Conservation (phyloP, 2,797 vertebrate genomes). For the Protonibea diacanthus region DNA sequence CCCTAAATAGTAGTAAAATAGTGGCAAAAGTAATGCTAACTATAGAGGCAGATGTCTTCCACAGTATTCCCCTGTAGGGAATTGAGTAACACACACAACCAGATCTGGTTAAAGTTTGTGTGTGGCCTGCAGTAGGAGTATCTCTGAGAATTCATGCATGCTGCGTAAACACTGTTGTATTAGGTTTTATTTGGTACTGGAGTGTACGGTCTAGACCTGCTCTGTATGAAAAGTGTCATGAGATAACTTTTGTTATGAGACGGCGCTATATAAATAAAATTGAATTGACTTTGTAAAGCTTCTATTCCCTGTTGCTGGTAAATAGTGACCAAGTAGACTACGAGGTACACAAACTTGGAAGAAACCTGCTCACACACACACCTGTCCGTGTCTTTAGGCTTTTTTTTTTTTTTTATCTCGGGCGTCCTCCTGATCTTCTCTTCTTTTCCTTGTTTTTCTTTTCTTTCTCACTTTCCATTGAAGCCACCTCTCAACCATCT, state of each 20-base stretch:
- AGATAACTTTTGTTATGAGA: too few relatives aligned
- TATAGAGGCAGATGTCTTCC: conserved; percentile 32
- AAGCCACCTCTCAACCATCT: conserved; percentile 81
- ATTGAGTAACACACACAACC: conserved; percentile 15
- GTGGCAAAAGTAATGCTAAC: conserved; percentile 15
- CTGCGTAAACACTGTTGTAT: conserved; percentile 33
- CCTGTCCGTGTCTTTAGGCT: conserved; percentile 29
- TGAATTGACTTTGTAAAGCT: background rate
- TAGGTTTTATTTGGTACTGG: conserved; percentile 18
- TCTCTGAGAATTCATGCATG: conserved; percentile 31
- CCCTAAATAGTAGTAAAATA: background rate
- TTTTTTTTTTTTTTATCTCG: conserved; percentile 20
- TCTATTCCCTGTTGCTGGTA: conserved; percentile 7
- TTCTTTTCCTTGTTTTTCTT: conserved; percentile 52
- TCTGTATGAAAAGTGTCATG: too few relatives aligned
- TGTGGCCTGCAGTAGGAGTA: conserved; percentile 18
- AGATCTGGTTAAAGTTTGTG: conserved; percentile 17
- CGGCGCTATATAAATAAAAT: too few relatives aligned
- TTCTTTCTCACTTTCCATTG: conserved; percentile 73
- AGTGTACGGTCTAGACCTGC: too few relatives aligned
- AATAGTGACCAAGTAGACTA: background rate
- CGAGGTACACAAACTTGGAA: background rate
- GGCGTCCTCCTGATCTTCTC: conserved; percentile 47
- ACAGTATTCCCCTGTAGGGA: conserved; percentile 24
- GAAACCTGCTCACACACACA: conserved; percentile 19